Evolutionary conservation across 1,140 invertebrate species (phyloP).

Genomic region (Dolichoris vasculosae): DNA sequence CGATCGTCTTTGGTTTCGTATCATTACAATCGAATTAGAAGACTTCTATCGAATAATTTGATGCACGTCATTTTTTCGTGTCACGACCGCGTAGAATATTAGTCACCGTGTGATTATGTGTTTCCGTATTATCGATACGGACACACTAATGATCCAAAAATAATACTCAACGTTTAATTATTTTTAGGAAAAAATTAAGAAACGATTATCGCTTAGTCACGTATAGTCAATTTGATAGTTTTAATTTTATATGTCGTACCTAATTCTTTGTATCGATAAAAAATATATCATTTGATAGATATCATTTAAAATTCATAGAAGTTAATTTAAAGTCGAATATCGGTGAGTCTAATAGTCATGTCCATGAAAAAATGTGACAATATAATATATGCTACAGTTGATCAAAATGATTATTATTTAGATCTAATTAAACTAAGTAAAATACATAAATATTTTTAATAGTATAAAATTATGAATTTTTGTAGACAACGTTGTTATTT

Average conservation of each 20-base stretch:
- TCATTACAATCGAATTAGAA: background rate
- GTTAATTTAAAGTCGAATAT: too few relatives aligned
- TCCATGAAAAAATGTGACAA: too few relatives aligned
- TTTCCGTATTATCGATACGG: background rate
- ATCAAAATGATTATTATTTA: too few relatives aligned
- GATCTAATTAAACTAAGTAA: too few relatives aligned
- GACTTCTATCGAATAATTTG: background rate
- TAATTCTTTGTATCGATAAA: too few relatives aligned
- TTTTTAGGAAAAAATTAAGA: conserved; percentile 6
- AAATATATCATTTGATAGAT: too few relatives aligned
- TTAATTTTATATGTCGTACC: too few relatives aligned
- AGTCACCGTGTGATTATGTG: background rate
- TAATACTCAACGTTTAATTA: background rate
- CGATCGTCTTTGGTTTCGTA: background rate
- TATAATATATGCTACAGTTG: too few relatives aligned
- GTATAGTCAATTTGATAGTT: background rate
- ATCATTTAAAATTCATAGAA: too few relatives aligned
- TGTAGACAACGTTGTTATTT: background rate
- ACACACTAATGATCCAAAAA: background rate
- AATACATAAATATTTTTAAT: too few relatives aligned
- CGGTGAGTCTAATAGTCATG: too few relatives aligned
- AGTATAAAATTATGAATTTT: background rate
- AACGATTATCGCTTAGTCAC: background rate
- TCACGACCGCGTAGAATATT: background rate
- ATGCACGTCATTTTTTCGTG: background rate